Base-by-base conservation (phyloP, 2,797 vertebrate genomes). In the Poeciliopsis infans region DNA sequence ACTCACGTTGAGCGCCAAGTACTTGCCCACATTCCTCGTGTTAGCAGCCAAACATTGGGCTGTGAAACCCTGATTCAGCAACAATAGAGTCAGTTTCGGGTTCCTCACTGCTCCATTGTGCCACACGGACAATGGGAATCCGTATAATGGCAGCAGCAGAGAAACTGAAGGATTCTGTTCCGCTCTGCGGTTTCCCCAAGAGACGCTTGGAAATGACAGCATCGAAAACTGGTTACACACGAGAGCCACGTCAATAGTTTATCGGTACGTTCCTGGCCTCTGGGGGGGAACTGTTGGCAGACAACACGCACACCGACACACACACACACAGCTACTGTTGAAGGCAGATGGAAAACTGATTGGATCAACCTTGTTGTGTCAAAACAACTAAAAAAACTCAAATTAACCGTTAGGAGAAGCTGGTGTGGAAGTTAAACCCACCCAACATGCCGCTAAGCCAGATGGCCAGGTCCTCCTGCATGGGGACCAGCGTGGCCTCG, bases 401-500 rank as follows among this genome's bases (percentile, higher is more conserved):
- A 47, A 47, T 49, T 7, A 7, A 23, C 7, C 2, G 49, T 7
- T 7, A 51, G 18, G 39, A 25, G 39, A 25, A 43, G 7, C 13
- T 33, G 31, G 7, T 64, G 28, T 18, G 20, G 36, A 41, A 39
- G 23, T 23, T 51, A 51, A 51, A 70, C 95, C 95, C 95, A 99
- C 98, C 97, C 80, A 99, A 92, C 93, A 99, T 96, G 77, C 96
- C 94, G 7, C 93, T 97, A 11, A 99, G 94, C 98, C 98, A 99
- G 81, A 99, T 97, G 0, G 98, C 96, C 78, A 99, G 94, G 69
- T 99, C 98, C 85, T 99, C 98, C 81, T 97, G 97, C 98, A 99
- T 99, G 53, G 98, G 98, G 83, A 98, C 88, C 87, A 99, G 88
- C 0, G 97, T 96, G 78, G 97, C 98, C 85, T 98, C 97, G 0